Base-by-base conservation (phyloP, 1,140 invertebrate species). In the Zaprionus capensis region DNA sequence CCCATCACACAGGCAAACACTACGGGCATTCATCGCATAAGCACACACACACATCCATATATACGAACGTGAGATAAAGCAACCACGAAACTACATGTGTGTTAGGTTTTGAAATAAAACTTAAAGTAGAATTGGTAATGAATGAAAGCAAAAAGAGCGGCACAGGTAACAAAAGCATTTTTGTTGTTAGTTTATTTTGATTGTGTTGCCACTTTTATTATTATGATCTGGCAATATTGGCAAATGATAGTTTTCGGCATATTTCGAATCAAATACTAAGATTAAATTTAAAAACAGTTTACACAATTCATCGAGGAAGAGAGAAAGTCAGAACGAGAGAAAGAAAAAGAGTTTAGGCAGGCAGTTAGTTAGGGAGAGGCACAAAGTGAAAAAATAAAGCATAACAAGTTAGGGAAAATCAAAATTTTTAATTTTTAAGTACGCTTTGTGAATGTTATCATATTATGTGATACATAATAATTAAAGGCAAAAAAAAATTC, bases 131-230 rank as follows among this genome's bases (percentile, higher is more conserved):
- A 70, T 74, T 57, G 65, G 28, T 57, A 74, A 75, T 75, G 66
- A 78, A 78, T 75, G 65, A 75, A 75, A 70, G 56, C 71, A 70
- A 78, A 78, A 70, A 67, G 68, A 71, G 49, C 17, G 66, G 53
- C 17, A 61, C 71, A 63, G 63, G 36, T 63, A 68, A 73, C 53
- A 78, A 65, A 49, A 66, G 51, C 11, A 68, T 71, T 44, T 53
- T 59, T 62, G 41, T 20, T 55, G 36, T 64, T 63, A 36, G 59
- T 65, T 56, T 64, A 31, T 71, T 59, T 67, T 44, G 17, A 22
- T 59, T 31, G 36, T 68, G 44, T 49, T 72, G 55, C 41, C 41
- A 57, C 28, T 58, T 51, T 22, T 28, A 2, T 22, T 28, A 2
- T 56, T 22, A 12, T 14, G 26, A 67, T 77, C 64, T 77, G 78